Base-by-base conservation (phyloP, 2,888 invertebrate genomes). In the Pedicia rivosa region DNA sequence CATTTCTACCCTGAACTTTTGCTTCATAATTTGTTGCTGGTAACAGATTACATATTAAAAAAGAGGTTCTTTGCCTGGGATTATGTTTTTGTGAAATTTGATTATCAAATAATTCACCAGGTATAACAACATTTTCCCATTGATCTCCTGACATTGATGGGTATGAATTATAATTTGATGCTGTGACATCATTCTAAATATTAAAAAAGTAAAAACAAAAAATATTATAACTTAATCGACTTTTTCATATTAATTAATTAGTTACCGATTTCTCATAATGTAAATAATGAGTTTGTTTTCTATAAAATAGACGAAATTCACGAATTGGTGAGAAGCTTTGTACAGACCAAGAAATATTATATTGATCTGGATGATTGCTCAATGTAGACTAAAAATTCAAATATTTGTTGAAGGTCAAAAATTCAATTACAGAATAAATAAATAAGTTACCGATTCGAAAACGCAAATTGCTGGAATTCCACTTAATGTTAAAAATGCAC, bases 21-120 rank as follows among this genome's bases (percentile, higher is more conserved):
- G 67, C 70, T 43, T 70, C 70, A 50, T 70, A 72, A 43, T 65
- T 64, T 0, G 63, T 60, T 2, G 63, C 67, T 4, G 68, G 59
- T 42, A 65, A 64, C 41, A 72, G 54, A 26, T 63, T 64, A 35
- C 57, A 57, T 45, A 70, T 64, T 44, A 65, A 51, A 52, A 68
- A 68, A 28, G 59, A 64, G 63, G 68, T 68, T 46, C 59, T 59
- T 48, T 69, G 68, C 31, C 55, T 49, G 9, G 57, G 57, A 14
- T 45, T 45, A 35, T 41, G 43, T 20, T n/a, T n/a, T n/a, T 35
- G 35, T 16, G 25, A 14, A n/a, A n/a, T n/a, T n/a, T n/a, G n/a
- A n/a, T n/a, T n/a, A n/a, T n/a, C n/a, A n/a, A n/a, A n/a, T n/a
- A n/a, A n/a, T n/a, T n/a, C 36, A 22, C 41, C 45, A 8, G 44